A percentile compares a stretch with the other conserved stretches of the same genome.
Conservation (phyloP, 2,888 invertebrate genomes). For the Aleiodes testaceus region DNA sequence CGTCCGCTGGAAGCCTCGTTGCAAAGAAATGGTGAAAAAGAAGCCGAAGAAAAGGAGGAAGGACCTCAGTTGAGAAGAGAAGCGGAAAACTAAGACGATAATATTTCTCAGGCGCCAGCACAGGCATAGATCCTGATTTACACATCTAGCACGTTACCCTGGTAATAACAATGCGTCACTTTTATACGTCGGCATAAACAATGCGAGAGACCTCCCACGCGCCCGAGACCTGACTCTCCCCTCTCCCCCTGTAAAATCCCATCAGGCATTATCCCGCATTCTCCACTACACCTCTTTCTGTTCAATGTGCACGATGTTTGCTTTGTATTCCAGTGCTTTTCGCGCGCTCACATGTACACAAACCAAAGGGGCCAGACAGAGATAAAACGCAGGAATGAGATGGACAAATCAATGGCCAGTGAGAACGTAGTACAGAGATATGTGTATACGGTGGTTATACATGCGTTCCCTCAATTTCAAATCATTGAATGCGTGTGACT, state of each 20-base stretch:
- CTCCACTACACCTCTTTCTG: slow-evolving; percentile 8
- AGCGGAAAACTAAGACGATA: slow-evolving; percentile 60
- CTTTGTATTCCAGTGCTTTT: slow-evolving; percentile 29
- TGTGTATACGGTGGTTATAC: not conserved
- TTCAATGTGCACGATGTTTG: slow-evolving; percentile 16
- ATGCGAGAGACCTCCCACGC: slow-evolving; percentile 55
- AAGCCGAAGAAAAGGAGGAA: not conserved
- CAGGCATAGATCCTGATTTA: slow-evolving; percentile 66
- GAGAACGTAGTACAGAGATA: not conserved
- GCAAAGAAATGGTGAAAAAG: not conserved
- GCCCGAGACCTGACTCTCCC: slow-evolving; percentile 6
- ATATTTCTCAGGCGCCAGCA: slow-evolving; percentile 60
- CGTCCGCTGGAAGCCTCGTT: too few species aligned
- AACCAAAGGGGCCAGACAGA: not conserved
- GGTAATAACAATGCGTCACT: slow-evolving; percentile 67
- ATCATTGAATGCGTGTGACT: slow-evolving; percentile 21
- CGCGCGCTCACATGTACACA: slow-evolving; percentile 2
- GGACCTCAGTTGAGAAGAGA: slow-evolving; percentile 33
- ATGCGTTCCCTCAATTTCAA: slow-evolving; percentile 12
- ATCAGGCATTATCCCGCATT: slow-evolving; percentile 43
- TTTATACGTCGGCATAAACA: slow-evolving; percentile 66
- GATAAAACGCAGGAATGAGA: not conserved
- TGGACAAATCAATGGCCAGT: not conserved
- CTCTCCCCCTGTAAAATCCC: slow-evolving; percentile 34
- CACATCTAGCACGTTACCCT: slow-evolving; percentile 63